Evolutionary conservation across 2,797 vertebrate genomes (phyloP).

Genomic region (Takifugu rubripes): DNA sequence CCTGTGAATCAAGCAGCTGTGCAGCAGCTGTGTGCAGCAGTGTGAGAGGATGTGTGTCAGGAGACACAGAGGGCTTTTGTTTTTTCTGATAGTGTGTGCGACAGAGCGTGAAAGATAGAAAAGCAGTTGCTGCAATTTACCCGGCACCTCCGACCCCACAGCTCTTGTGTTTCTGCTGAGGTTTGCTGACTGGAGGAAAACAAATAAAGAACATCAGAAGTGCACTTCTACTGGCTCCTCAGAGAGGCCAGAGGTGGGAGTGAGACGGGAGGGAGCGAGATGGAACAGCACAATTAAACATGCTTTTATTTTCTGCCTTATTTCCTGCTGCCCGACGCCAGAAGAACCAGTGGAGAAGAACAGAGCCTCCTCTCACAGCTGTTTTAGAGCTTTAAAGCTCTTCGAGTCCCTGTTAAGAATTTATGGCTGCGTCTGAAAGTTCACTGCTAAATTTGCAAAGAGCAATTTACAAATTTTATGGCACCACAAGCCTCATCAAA

Average conservation of each 20-base stretch:
- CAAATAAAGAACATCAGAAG: slow-evolving; percentile 32
- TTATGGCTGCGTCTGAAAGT: neutral
- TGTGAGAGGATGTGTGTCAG: slow-evolving; percentile 57
- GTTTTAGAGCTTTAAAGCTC: neutral
- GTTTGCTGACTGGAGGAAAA: slow-evolving; percentile 56
- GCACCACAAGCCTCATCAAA: neutral
- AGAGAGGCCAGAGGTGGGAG: slow-evolving; percentile 37
- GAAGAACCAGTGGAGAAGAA: no score
- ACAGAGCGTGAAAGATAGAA: slow-evolving; percentile 35
- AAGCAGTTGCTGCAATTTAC: slow-evolving; percentile 55
- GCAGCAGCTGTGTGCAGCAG: slow-evolving; percentile 62
- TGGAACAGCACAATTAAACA: slow-evolving; percentile 14
- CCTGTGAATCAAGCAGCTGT: slow-evolving; percentile 63
- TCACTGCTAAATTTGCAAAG: neutral
- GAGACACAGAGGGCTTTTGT: slow-evolving; percentile 24
- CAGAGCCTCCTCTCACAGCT: neutral
- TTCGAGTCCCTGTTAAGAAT: neutral
- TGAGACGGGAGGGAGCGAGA: slow-evolving; percentile 1
- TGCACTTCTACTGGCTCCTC: slow-evolving; percentile 14
- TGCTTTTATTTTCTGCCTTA: neutral
- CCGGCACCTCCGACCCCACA: slow-evolving; percentile 58
- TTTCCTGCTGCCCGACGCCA: neutral
- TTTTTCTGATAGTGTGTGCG: slow-evolving; percentile 15
- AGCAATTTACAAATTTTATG: neutral
- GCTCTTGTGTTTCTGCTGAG: slow-evolving; percentile 54